Evolutionary conservation across 2,888 invertebrate genomes (phyloP).

Genomic region (Trichogramma evanescens): DNA sequence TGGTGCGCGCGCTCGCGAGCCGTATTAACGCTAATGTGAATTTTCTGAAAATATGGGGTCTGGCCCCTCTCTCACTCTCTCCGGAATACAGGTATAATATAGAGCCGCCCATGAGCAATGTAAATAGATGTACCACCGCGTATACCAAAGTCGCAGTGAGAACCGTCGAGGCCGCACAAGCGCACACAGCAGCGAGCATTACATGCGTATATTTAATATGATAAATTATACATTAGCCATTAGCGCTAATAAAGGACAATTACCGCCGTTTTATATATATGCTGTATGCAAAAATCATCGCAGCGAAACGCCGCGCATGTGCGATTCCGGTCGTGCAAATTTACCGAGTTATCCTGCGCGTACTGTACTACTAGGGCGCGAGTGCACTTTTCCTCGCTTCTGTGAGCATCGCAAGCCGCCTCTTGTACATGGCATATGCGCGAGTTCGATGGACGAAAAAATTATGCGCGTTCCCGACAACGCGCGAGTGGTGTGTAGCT

Average conservation of each 20-base stretch:
- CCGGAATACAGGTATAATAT: too few relatives aligned
- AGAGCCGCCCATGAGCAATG: too few relatives aligned
- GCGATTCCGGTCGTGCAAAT: constrained; percentile 6
- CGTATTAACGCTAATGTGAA: too few relatives aligned
- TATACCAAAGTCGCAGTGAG: too few relatives aligned
- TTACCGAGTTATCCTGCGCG: neutral
- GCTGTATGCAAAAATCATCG: constrained; percentile 1
- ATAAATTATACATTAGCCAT: constrained; percentile 16
- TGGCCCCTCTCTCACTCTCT: too few relatives aligned
- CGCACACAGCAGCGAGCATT: neutral
- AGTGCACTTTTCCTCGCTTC: neutral
- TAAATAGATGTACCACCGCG: too few relatives aligned
- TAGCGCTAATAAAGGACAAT: constrained; percentile 13
- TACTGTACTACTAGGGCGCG: neutral
- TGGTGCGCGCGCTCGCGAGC: too few relatives aligned
- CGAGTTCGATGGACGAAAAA: too few relatives aligned
- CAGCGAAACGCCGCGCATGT: neutral
- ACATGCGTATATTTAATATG: too few relatives aligned
- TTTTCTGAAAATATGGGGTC: too few relatives aligned
- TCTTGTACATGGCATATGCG: too few relatives aligned
- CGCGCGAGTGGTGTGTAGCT: too few relatives aligned
- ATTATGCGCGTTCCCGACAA: neutral
- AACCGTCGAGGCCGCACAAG: neutral
- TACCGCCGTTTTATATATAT: constrained; percentile 2
- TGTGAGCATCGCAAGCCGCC: neutral